Base-by-base conservation (phyloP, 2,113 vertebrate species). In the Gracilinanus agilis region DNA sequence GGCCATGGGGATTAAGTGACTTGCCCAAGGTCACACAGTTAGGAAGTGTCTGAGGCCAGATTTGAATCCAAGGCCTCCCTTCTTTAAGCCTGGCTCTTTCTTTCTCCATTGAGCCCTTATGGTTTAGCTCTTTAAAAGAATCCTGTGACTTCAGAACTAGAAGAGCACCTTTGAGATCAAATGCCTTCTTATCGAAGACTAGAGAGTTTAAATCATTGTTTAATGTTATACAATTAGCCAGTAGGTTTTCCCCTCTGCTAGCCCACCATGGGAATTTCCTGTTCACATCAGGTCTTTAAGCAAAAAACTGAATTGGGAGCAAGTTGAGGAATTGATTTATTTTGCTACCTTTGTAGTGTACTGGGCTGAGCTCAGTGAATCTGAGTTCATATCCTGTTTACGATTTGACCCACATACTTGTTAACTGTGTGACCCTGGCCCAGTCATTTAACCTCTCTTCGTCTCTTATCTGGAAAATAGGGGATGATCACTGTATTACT, bases 261-360 rank as follows among this genome's bases (percentile, higher is more conserved):
- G 92, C 12, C 9, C 58, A 54, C 6, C 83, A 34, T 3, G 44
- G 61, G 90, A 44, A 89, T 40, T 92, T 93, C 54, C n/a, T 53
- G 53, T 53, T 75, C 75, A 6, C 12, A 94, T 91, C 83, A 88
- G 83, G 56, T 21, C 24, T 55, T 91, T 93, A 89, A 27, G 75
- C 75, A 53, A 94, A 90, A 55, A 54, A 44, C 25, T 3, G 9
- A 44, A 55, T 29, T 91, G 91, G 90, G 58, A 91, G 19, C 53
- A 54, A 92, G 53, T 91, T 89, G 95, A 94, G 95, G 92, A 94
- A 61, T 4, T 92, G 93, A 89, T 53, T 58, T 93, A 19, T 83
- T 83, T 83, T 83, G 24, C 25, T 58, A 7, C 25, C 24, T 10
- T 83, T 83, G n/a, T 83, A 7, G 13, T 40, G 23, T 40, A 83